Conservation (phyloP, 2,113 vertebrate species). For the Petaurus breviceps region DNA sequence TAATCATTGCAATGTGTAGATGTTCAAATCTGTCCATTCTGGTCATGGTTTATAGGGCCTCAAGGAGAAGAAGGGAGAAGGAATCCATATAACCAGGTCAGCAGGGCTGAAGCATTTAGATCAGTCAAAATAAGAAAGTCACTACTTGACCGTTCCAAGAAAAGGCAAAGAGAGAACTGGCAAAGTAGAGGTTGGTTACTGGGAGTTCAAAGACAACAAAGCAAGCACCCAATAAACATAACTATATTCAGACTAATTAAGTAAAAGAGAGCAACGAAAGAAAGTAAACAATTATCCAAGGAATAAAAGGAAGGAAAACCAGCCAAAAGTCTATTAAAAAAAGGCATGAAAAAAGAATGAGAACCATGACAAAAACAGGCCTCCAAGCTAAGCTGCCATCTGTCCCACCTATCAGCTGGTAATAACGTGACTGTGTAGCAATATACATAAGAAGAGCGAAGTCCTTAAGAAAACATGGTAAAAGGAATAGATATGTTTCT, state of each 20-base stretch:
- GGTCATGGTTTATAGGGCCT: neutral
- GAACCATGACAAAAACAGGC: slow-evolving; percentile 79
- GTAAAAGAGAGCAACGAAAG: slow-evolving; percentile 77
- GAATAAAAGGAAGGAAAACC: slow-evolving; percentile 81
- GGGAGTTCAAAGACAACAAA: slow-evolving; percentile 71
- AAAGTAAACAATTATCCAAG: slow-evolving; percentile 77
- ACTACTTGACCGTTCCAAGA: slow-evolving; percentile 52
- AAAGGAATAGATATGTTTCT: slow-evolving; percentile 78
- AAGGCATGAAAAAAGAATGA: slow-evolving; percentile 69
- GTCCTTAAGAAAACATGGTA: slow-evolving; percentile 72
- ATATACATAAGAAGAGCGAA: slow-evolving; percentile 82
- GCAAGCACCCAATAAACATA: slow-evolving; percentile 68
- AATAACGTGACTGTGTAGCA: slow-evolving; percentile 80
- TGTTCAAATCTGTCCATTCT: neutral
- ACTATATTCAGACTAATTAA: slow-evolving; percentile 81
- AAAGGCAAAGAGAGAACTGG: slow-evolving; percentile 72
- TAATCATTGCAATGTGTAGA: accelerated
- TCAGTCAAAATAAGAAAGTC: slow-evolving; percentile 54
- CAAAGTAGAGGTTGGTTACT: slow-evolving; percentile 65
- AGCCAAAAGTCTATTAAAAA: slow-evolving; percentile 77
- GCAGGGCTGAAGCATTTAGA: slow-evolving; percentile 18
- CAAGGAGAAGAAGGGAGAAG: slow-evolving; percentile 18
- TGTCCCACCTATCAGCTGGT: slow-evolving; percentile 78
- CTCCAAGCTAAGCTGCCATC: slow-evolving; percentile 79
- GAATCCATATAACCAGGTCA: slow-evolving; percentile 17